These are phyloP conservation scores for Sipha maydis DNA, from an alignment of 2,888 invertebrate species.

Conservation along the genomic window DNA sequence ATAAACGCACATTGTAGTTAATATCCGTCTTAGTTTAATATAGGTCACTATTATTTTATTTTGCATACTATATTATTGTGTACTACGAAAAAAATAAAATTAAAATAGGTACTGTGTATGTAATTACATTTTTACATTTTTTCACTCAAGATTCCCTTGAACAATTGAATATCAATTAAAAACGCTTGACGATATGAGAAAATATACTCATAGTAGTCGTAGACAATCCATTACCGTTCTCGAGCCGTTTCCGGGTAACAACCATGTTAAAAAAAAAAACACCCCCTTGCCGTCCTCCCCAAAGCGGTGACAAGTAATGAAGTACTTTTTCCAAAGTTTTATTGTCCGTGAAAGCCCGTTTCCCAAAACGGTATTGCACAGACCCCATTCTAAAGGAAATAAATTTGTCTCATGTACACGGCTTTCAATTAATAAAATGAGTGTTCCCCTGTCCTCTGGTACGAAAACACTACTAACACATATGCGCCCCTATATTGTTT, in stretches of 20 bases:
- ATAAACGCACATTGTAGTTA: not conserved
- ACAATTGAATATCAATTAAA: constrained; percentile 45
- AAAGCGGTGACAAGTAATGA: constrained; percentile 56
- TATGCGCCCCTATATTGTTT: constrained; percentile 9
- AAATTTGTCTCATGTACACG: constrained; percentile 57
- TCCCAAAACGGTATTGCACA: constrained; percentile 28
- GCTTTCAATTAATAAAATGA: constrained; percentile 62
- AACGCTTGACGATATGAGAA: not conserved
- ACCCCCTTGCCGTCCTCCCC: not conserved
- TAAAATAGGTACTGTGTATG: too few relatives aligned
- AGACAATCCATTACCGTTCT: constrained; percentile 40
- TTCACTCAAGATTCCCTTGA: not conserved
- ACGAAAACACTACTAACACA: constrained; percentile 31
- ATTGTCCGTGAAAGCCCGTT: constrained; percentile 61
- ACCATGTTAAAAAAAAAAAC: constrained; percentile 34
- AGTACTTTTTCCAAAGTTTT: constrained; percentile 59
- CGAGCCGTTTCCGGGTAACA: constrained; percentile 21
- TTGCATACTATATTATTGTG: too few relatives aligned
- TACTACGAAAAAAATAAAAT: too few relatives aligned
- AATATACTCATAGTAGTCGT: not conserved
- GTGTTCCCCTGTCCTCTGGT: constrained; percentile 21
- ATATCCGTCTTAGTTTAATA: not conserved
- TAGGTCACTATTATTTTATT: not conserved
- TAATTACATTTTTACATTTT: too few relatives aligned
- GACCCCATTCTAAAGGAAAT: constrained; percentile 38